Evolutionary conservation across 1,140 invertebrate genomes (phyloP), one percentile per base, ranked within the genome.

Genomic region (Pachyrhynchus sulphureomaculatus): DNA sequence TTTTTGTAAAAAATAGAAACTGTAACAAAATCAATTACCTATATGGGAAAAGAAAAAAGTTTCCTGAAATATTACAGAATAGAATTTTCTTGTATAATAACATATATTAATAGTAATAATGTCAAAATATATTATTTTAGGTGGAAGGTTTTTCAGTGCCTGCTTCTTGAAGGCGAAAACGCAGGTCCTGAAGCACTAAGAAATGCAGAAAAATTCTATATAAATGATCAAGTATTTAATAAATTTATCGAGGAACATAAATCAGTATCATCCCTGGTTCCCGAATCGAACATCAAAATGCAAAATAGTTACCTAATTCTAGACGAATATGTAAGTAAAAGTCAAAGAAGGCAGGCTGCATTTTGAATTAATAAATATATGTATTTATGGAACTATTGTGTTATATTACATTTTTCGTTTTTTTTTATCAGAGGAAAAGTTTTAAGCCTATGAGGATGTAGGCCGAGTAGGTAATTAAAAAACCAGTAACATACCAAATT

Each of bases 281-380:
- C 78, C 6, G 81, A 82, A 63, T 79, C 76, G 3, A 82, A 82
- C 49, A 62, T 39, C 9, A 78, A 77, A 68, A 82, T 82, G 80
- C 76, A 77, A 45, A 77, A 79, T 41, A 80, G 78, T 39, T 82
- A 82, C 36, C 53, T 82, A 12, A 80, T 82, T 56, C 61, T 82
- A 39, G 80, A 82, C 61, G 80, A 82, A 73, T 76, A 77, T 63
- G 76, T 77, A 69, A 67, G 73, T 75, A 23, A n/a, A 1, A 39
- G 5, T 26, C 3, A 26, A 42, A 32, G 45, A 17, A 1, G 10
- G 10, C 9, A 18, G 10, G 5, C 24, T 55, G 32, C 17, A 15
- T 56, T n/a, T 9, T 17, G 10, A 17, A 13, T 42, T 26, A 54
- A 12, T 29, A 39, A 26, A 54, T 9, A 1, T 42, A 4, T 34